phyloP scores from a whole-genome alignment of 2,113 vertebrate species.

The Propithecus coquereli region DNA sequence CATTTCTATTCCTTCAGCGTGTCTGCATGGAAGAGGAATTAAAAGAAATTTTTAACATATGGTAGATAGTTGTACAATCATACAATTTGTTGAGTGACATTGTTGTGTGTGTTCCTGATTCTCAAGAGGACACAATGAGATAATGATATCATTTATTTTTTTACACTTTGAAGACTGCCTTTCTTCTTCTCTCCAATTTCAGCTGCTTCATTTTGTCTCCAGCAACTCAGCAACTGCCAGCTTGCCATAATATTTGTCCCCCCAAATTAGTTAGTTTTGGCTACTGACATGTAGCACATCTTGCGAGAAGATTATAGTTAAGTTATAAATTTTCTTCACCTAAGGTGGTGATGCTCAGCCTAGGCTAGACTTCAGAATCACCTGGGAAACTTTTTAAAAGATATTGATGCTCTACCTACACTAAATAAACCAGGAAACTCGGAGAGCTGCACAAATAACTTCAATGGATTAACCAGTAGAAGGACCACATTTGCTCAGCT shows the following conservation, averaged over 20 bases:
- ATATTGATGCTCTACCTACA: not conserved
- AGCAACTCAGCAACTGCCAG: not conserved
- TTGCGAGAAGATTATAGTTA: not conserved
- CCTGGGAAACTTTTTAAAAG: not conserved
- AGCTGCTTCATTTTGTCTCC: not conserved
- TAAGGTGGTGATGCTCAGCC: not conserved
- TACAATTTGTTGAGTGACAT: not conserved
- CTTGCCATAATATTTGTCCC: not conserved
- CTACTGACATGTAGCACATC: not conserved
- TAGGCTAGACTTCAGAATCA: not conserved
- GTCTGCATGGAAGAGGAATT: not conserved
- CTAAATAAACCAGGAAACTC: not conserved
- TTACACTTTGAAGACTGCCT: not conserved
- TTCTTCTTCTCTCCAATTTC: not conserved
- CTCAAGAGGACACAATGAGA: not conserved
- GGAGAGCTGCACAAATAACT: not conserved
- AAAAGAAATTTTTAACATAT: not conserved
- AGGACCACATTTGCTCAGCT: not conserved
- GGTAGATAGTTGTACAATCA: not conserved
- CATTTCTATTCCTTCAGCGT: not conserved
- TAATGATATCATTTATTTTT: not conserved
- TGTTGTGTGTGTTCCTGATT: not conserved
- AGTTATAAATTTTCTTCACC: not conserved
- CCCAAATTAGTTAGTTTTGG: not conserved
- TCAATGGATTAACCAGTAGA: not conserved